Evolutionary conservation across 2,113 vertebrate species (phyloP), one percentile per base, ranked within the genome.

Genomic region (Anas platyrhynchos): DNA sequence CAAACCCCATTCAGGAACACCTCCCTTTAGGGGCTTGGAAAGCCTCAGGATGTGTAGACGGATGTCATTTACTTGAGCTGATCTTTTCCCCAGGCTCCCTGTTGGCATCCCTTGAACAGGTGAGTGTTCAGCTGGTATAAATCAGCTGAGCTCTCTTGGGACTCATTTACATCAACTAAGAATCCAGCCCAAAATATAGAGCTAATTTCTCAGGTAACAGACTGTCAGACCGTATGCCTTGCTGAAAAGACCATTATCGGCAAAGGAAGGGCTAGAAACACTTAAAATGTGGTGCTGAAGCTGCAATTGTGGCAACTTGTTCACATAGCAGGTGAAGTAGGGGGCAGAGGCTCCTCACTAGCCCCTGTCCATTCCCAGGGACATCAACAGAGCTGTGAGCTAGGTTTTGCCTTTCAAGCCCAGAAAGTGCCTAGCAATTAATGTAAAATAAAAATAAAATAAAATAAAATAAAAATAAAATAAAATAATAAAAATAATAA

Each of bases 101-200:
- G 73, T 46, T 81, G 92, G 66, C 95, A 56, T 68, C 69, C 73
- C 69, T 72, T n/a, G 66, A 94, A 44, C 86, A 96, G 96, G 95
- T 95, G 95, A 96, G 66, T 61, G 43, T 72, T 95, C 90, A 95
- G 86, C 83, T 92, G 80, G 8, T 62, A 58, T 21, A 83, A 87
- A 91, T 86, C 80, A 94, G 77, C 54, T 5, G 38, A 89, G 86
- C 20, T 92, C 94, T 83, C 92, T 27, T 68, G 88, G 83, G 95
- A 84, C 86, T 96, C 88, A 87, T 94, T 88, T 84, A 76, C 16
- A 94, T 54, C 92, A 75, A 27, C 80, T 69, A 78, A 61, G 86
- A 94, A 91, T 32, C 58, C 62, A 87, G 80, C 58, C 86, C 69
- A 66, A 94, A 89, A 94, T 50, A 58, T 0, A 88, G 86, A 95